phyloP scores from a whole-genome alignment of 2,113 vertebrate genomes.

The Ploceus nigricollis region DNA sequence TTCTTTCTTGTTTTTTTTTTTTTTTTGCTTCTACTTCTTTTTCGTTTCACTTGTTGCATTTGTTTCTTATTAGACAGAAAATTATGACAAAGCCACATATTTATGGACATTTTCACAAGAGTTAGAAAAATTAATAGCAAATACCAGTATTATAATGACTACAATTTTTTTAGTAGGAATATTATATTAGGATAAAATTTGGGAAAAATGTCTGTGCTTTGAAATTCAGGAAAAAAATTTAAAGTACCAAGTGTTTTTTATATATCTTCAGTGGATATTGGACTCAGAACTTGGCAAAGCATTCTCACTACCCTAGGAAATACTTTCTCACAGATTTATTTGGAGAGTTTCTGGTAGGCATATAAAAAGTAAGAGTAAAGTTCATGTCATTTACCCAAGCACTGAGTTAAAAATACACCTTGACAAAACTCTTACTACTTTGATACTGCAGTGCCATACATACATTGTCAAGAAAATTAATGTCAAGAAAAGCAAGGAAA shows the following conservation, averaged over 20 bases:
- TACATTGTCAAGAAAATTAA: not conserved
- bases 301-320: not conserved
- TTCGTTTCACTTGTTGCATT: not conserved
- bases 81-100: not conserved
- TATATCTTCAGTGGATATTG: not conserved
- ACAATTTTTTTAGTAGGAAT: not conserved
- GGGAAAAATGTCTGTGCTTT: not conserved
- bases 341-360: not conserved
- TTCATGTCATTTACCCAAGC: not conserved
- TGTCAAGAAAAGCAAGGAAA: not conserved
- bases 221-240: not conserved
- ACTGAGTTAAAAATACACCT: not conserved
- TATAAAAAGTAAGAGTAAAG: not conserved
- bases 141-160: not conserved
- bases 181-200: not conserved
- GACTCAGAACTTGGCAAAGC: not conserved
- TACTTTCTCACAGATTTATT: not conserved
- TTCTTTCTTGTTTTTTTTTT: not conserved
- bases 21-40: not conserved
- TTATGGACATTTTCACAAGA: not conserved
- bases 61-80: not conserved
- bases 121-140: not conserved
- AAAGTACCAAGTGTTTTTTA: not conserved
- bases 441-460: not conserved
- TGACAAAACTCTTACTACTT: not conserved